Base-by-base conservation (phyloP, 2,888 invertebrate species). In the Erannis defoliaria region DNA sequence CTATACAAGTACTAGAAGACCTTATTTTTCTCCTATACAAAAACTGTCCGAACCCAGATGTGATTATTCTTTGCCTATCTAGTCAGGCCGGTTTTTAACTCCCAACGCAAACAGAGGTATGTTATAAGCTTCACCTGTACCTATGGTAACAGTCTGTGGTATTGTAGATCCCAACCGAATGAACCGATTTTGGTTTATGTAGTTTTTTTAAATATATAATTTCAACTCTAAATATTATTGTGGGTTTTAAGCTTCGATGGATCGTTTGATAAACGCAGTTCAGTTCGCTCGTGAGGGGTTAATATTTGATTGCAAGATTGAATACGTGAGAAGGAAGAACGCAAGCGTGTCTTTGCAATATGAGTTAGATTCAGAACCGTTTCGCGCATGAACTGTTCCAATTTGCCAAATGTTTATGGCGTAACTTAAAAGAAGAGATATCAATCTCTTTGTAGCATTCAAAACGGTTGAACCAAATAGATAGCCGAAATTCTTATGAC, bases 251-350 rank as follows among this genome's bases (percentile, higher is more conserved):
- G 4, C 42, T 43, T 43, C 23, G 65, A 63, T 59, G 54, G 43
- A 63, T 61, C 50, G 50, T 49, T 45, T 31, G 65, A 67, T 67
- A 69, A 59, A 50, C 33, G 33, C 49, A 21, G 37, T 46, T 68
- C 64, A 62, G 64, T 46, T 54, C 58, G 40, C 14, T 45, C 48
- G 43, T 50, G 56, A 55, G 55, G 46, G 35, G 55, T 45, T 64
- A 64, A 42, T 63, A 58, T 67, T 61, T 67, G 62, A 69, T 69
- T 63, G 56, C 65, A 62, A 62, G 63, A 65, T 64, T 63, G 61
- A 61, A 61, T 61, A 61, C 61, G 61, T 58, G 58, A 14, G 58
- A 62, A 59, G 60, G 38, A 51, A 42, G 19, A 31, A 31, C 10
- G 21, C 31, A 14, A n/a, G 42, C 33, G 35, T 45, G 55, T 55